These are phyloP conservation scores for Stichodactyla mertensii DNA, from an alignment of 64 coral and sea anemone species.

Conservation along the genomic window DNA sequence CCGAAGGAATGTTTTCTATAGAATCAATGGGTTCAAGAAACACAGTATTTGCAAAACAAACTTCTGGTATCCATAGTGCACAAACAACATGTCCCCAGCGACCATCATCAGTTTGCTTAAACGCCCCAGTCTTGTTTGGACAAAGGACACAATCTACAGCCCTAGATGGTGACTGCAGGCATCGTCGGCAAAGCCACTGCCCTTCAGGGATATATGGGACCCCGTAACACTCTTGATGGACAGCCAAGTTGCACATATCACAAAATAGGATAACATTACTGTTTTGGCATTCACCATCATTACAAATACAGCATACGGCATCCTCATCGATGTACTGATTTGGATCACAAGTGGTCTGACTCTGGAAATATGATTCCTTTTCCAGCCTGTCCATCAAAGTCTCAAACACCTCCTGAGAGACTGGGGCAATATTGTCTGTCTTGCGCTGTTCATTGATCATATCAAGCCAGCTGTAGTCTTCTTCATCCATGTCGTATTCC, in stretches of 20 bases:
- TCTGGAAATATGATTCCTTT: constrained; percentile 97
- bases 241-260: constrained; percentile 99
- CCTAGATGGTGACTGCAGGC: constrained; percentile 94
- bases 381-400: constrained; percentile 95
- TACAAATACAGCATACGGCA: constrained; percentile 98
- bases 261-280: constrained; percentile 98
- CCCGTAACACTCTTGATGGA: constrained; percentile 99
- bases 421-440: constrained; percentile 80
- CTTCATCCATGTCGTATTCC: constrained; percentile 96
- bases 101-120: constrained; percentile 94
- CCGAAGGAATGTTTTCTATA: constrained; percentile 93
- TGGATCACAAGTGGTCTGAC: constrained; percentile 93
- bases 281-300: constrained; percentile 97
- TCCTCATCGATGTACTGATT: constrained; percentile 99
- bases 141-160: constrained; percentile 94
- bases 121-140: constrained; percentile 98
- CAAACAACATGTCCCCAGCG: constrained; percentile 98
- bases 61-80: constrained; percentile 98
- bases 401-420: constrained; percentile 99
- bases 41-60: constrained; percentile 99
- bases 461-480: constrained; percentile 89
- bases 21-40: constrained; percentile 99
- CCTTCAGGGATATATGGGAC: constrained; percentile 99
- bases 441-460: constrained; percentile 91
- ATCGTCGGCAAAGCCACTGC: constrained; percentile 96